These are phyloP conservation scores for Agrilus cyanescens DNA, from an alignment of 2,888 invertebrate species.

Conservation along the genomic window DNA sequence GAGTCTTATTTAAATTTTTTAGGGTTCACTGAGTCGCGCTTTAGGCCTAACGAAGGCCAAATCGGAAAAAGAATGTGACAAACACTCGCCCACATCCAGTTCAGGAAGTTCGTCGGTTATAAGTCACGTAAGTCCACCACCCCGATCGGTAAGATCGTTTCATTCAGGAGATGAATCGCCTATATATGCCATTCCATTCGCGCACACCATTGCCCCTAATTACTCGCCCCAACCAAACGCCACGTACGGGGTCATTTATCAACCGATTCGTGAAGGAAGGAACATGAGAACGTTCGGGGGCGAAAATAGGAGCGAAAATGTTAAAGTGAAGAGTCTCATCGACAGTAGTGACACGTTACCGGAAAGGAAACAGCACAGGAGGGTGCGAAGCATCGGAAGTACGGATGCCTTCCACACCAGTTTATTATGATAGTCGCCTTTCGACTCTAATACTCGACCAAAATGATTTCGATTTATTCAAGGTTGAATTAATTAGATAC, in stretches of 20 bases:
- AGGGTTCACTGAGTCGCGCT: conserved; percentile 66
- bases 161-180: conserved; percentile 33
- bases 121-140: conserved; percentile 38
- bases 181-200: conserved; percentile 28
- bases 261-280: too few species aligned
- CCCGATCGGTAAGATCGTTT: conserved; percentile 36
- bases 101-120: conserved; percentile 50
- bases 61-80: conserved; percentile 32
- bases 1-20: conserved; percentile 18
- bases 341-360: conserved; percentile 35
- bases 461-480: too few species aligned
- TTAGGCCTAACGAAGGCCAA: conserved; percentile 48
- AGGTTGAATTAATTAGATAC: too few species aligned
- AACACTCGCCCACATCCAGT: conserved; percentile 56
- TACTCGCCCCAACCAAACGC: too few species aligned
- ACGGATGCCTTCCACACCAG: conserved; percentile 48
- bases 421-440: conserved; percentile 18
- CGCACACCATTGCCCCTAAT: conserved; percentile 4
- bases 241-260: too few species aligned
- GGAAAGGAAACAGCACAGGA: conserved; percentile 45
- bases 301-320: conserved; percentile 4
- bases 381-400: conserved; percentile 64
- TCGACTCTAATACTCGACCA: too few species aligned
- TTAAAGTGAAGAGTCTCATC: conserved; percentile 27
- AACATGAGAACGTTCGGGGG: too few species aligned